Percentiles rank a stretch among this genome's conserved stretches.
Conservation (phyloP, 2,888 invertebrate species). For the Ectemnius cavifrons region DNA sequence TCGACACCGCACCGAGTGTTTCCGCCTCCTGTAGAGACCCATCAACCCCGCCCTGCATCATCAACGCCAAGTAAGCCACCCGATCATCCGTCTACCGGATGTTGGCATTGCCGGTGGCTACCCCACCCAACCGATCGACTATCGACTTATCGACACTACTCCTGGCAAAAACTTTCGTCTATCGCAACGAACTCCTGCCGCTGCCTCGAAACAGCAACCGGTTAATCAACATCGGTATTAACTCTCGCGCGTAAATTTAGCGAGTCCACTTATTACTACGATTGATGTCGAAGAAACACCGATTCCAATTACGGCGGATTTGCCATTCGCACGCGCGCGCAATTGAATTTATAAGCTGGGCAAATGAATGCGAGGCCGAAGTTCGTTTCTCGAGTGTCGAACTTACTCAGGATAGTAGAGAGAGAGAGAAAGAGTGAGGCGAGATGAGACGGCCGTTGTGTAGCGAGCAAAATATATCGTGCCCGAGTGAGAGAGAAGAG, state of each 20-base stretch:
- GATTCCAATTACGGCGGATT: background rate
- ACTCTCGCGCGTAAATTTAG: background rate
- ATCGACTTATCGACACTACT: no score
- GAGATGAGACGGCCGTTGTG: background rate
- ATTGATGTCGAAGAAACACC: background rate
- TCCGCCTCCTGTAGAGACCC: no score
- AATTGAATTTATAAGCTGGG: background rate
- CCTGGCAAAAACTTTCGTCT: no score
- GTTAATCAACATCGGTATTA: background rate
- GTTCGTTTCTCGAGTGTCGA: no score
- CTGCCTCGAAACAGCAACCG: background rate
- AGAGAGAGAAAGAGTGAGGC: background rate
- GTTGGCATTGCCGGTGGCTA: background rate
- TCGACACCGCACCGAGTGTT: background rate
- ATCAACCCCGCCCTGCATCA: conserved; percentile 16
- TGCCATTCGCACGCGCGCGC: background rate
- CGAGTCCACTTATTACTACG: background rate
- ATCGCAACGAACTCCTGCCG: no score
- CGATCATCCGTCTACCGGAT: background rate
- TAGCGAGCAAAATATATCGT: background rate
- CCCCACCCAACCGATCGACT: background rate
- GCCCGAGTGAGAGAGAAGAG: no score
- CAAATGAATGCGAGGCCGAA: background rate
- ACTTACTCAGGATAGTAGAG: no score
- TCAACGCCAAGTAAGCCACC: background rate